Conservation (phyloP, 64 coral and sea anemone species). For the Actinia tenebrosa region DNA sequence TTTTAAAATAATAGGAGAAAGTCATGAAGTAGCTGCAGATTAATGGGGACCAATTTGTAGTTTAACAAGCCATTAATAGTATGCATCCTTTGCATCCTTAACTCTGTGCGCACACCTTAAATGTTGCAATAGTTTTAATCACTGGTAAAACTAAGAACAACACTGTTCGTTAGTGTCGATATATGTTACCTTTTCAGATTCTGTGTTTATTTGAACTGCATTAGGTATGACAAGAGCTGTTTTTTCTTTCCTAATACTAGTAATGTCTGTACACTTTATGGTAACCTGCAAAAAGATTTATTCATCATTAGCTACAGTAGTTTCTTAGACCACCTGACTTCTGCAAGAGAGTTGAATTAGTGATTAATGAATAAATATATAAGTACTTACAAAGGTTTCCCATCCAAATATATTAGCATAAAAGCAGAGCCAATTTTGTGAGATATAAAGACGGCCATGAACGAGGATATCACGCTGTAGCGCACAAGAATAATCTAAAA, state of each 20-base stretch:
- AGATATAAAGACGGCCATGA: slow-evolving; percentile 87
- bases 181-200: slow-evolving; percentile 77
- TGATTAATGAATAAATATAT: background rate
- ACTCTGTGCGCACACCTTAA: too few species aligned
- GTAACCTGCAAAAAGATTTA: slow-evolving; percentile 57
- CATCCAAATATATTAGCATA: slow-evolving; percentile 99
- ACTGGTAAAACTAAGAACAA: too few species aligned
- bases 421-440: slow-evolving; percentile 97
- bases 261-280: slow-evolving; percentile 71
- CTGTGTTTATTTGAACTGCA: slow-evolving; percentile 81
- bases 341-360: background rate
- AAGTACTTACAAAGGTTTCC: slow-evolving; percentile 92
- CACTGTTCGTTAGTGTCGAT: background rate
- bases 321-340: too few species aligned
- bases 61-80: too few species aligned
- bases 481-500: slow-evolving; percentile 98
- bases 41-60: too few species aligned
- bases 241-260: slow-evolving; percentile 87
- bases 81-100: too few species aligned
- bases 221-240: slow-evolving; percentile 96
- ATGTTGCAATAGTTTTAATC: too few species aligned
- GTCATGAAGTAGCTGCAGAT: too few species aligned
- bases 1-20: too few species aligned
- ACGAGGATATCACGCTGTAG: slow-evolving; percentile 92
- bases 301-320: too few species aligned